Base-by-base conservation (phyloP, 2,797 vertebrate genomes). In the Carcharodon carcharias region DNA sequence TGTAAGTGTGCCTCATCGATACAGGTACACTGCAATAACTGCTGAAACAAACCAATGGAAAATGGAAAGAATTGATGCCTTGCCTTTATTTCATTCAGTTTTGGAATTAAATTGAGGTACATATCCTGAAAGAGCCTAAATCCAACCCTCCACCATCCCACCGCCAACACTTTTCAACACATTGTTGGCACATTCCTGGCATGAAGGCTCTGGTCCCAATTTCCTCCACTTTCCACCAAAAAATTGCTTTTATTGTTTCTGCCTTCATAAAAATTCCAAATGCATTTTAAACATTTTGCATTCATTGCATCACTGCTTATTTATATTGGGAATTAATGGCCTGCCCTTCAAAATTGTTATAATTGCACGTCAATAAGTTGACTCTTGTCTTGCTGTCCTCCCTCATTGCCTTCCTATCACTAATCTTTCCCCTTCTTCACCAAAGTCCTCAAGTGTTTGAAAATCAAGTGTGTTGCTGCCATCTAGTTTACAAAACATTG, bases 401-500 rank as follows among this genome's bases (percentile, higher is more conserved):
- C n/a, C 6, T 67, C 45, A 93, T 93, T 65, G 67, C 61, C 26
- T 0, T 28, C 61, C 61, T 93, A 40, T 45, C n/a, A 26, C 63
- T 26, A 65, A 93, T 21, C 63, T 67, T 7, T 26, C 35, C 61
- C n/a, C 63, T 93, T 67, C 40, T 50, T 85, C 45, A 50, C 82
- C 63, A 67, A 67, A 21, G 23, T 93, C n/a, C 63, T 93, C 21
- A 93, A 45, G 31, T 7, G 61, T 65, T 65, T 93, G 58, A 23
- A 93, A 93, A 93, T 61, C 26, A 93, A 63, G 91, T 45, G 91
- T 93, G n/a, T 67, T 93, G 91, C 91, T 93, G 91, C 91, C 91
- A 93, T n/a, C 91, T 93, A 93, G 91, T 93, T 93, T 93, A 93
- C 61, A 93, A 67, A 40, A 67, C 91, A 67, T 45, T 67, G 63